These are phyloP conservation scores for Zelleria hepariella DNA, from an alignment of 2,888 invertebrate species.

Conservation along the genomic window DNA sequence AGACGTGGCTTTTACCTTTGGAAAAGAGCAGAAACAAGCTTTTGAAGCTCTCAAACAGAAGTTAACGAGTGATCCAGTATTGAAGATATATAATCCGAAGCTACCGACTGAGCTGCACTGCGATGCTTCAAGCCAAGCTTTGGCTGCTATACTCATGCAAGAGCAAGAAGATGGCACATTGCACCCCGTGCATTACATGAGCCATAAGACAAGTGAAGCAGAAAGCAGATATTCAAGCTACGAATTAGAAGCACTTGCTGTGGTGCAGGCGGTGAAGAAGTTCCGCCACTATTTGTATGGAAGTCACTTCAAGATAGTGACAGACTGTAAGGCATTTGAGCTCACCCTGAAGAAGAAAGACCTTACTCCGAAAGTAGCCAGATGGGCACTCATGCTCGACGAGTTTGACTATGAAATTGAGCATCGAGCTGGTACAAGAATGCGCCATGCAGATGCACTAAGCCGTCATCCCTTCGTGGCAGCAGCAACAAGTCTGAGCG, in stretches of 20 bases:
- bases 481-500: background rate
- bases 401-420: background rate
- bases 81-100: background rate
- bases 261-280: background rate
- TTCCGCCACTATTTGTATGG: background rate
- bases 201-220: background rate
- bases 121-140: background rate
- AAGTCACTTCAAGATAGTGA: background rate
- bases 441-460: background rate
- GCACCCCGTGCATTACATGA: conserved; percentile 2
- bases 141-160: background rate
- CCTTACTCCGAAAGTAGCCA: background rate
- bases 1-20: background rate
- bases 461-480: background rate
- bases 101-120: background rate
- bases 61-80: background rate
- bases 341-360: too few species aligned
- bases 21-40: background rate
- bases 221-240: background rate
- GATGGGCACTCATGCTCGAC: background rate
- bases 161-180: background rate
- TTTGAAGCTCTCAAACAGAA: background rate
- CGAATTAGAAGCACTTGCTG: conserved; percentile 3
- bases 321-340: too few species aligned
- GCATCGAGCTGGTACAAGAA: background rate